Percentiles rank a stretch among this genome's conserved stretches.
Conservation (phyloP, 1,140 invertebrate genomes). For the Drosophila navojoa region DNA sequence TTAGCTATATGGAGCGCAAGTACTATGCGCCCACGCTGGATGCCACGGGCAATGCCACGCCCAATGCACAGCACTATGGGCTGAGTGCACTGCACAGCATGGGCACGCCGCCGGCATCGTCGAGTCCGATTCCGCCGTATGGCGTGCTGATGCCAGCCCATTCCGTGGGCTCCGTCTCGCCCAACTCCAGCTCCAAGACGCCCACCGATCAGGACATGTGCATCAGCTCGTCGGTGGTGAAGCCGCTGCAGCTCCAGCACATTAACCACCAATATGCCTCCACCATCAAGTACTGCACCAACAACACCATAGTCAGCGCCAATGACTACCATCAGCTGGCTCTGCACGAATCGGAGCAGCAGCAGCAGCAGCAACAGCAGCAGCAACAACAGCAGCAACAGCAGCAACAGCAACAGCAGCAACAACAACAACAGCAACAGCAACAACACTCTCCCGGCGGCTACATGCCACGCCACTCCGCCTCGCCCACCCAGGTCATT, state of each 20-base stretch:
- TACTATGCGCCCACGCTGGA: slow-evolving; percentile 66
- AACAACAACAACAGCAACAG: slow-evolving; percentile 42
- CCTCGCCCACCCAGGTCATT: slow-evolving; percentile 62
- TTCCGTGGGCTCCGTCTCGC: slow-evolving; percentile 63
- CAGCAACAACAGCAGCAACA: slow-evolving; percentile 46
- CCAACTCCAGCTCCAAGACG: slow-evolving; percentile 66
- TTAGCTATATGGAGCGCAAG: slow-evolving; percentile 75
- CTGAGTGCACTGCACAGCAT: slow-evolving; percentile 66
- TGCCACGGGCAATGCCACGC: slow-evolving; percentile 39
- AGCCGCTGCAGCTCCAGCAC: slow-evolving; percentile 63
- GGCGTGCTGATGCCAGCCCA: slow-evolving; percentile 57
- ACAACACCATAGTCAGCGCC: slow-evolving; percentile 71
- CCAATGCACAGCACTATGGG: slow-evolving; percentile 58
- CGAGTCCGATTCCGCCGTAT: slow-evolving; percentile 70
- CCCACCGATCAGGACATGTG: slow-evolving; percentile 75
- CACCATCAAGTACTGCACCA: slow-evolving; percentile 81
- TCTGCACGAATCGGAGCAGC: slow-evolving; percentile 57
- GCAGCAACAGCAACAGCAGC: slow-evolving; percentile 25
- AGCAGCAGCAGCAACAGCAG: slow-evolving; percentile 27
- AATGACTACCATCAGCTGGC: slow-evolving; percentile 62
- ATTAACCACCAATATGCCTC: slow-evolving; percentile 76
- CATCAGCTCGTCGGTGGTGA: slow-evolving; percentile 50
- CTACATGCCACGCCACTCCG: slow-evolving; percentile 50
- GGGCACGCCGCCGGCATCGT: slow-evolving; percentile 73
- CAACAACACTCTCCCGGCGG: slow-evolving; percentile 46